phyloP scores from a whole-genome alignment of 2,888 invertebrate genomes.

The Aelia acuminata region DNA sequence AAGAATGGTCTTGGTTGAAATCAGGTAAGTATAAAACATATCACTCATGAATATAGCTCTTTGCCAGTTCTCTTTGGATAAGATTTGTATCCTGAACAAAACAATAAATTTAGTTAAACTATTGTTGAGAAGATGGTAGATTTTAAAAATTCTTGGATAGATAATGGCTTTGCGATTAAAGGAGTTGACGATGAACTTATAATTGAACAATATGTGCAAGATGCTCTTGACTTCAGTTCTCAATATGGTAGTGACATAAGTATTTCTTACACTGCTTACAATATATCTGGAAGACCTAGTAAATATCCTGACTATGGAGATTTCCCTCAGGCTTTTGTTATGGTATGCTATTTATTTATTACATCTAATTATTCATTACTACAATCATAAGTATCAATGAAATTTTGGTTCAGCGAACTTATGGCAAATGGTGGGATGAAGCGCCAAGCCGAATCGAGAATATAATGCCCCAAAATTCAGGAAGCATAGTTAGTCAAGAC shows the following conservation, averaged over 20 bases:
- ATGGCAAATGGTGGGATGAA: slow-evolving; percentile 87
- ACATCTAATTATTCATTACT: not conserved
- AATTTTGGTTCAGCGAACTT: slow-evolving; percentile 77
- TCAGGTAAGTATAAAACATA: not conserved
- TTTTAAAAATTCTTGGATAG: slow-evolving; percentile 50
- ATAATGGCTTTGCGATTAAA: slow-evolving; percentile 14
- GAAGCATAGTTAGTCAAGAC: slow-evolving; percentile 80
- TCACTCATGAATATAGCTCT: not conserved
- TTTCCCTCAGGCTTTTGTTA: slow-evolving; percentile 90
- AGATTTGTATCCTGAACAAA: slow-evolving; percentile 43
- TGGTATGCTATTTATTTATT: slow-evolving; percentile 76
- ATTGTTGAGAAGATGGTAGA: slow-evolving; percentile 50
- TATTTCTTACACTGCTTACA: slow-evolving; percentile 89
- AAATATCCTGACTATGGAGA: slow-evolving; percentile 93
- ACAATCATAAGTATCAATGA: not conserved
- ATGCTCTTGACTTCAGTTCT: slow-evolving; percentile 87
- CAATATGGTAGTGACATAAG: slow-evolving; percentile 91
- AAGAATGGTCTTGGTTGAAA: not conserved
- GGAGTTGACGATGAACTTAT: slow-evolving; percentile 63
- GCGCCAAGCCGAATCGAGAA: slow-evolving; percentile 80
- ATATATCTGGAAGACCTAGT: slow-evolving; percentile 86
- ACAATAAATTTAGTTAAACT: slow-evolving; percentile 15
- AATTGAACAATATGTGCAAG: slow-evolving; percentile 82
- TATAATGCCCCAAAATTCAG: slow-evolving; percentile 82
- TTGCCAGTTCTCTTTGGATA: not conserved